Percentiles rank a stretch among this genome's conserved stretches.
phyloP scores from a whole-genome alignment of 1,140 invertebrate species.

The Ylistrum balloti region DNA sequence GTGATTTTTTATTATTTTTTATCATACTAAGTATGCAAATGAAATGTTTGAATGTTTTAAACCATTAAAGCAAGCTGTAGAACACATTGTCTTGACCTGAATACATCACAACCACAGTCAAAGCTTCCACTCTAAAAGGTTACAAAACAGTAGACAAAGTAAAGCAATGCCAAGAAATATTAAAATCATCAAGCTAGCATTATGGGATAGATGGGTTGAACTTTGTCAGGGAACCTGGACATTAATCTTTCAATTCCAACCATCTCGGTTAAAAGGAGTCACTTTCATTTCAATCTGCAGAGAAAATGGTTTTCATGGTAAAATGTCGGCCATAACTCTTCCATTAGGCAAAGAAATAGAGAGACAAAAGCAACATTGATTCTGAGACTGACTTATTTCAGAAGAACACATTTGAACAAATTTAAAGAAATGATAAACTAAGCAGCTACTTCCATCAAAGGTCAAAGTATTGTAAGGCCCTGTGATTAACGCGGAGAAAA shows the following conservation, averaged over 20 bases:
- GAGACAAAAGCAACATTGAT: constrained; percentile 34
- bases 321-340: constrained; percentile 36
- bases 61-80: too few relatives aligned
- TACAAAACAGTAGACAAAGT: neutral
- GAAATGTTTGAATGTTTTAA: too few relatives aligned
- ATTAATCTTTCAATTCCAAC: constrained; percentile 8
- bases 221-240: neutral
- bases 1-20: too few relatives aligned
- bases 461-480: constrained; percentile 12
- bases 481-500: constrained; percentile 6
- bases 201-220: constrained; percentile 9
- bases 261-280: neutral
- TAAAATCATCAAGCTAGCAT: constrained; percentile 20
- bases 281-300: constrained; percentile 4
- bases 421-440: constrained; percentile 36
- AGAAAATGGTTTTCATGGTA: constrained; percentile 36
- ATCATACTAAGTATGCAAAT: too few relatives aligned
- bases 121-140: too few relatives aligned
- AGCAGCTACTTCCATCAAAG: constrained; percentile 26
- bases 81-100: too few relatives aligned
- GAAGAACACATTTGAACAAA: constrained; percentile 35
- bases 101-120: too few relatives aligned
- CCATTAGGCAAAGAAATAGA: neutral
- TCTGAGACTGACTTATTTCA: neutral
- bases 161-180: constrained; percentile 17